Evolutionary conservation across 2,113 vertebrate genomes (phyloP), one percentile per base, ranked within the genome.

Genomic region (Prochilodus magdalenae): DNA sequence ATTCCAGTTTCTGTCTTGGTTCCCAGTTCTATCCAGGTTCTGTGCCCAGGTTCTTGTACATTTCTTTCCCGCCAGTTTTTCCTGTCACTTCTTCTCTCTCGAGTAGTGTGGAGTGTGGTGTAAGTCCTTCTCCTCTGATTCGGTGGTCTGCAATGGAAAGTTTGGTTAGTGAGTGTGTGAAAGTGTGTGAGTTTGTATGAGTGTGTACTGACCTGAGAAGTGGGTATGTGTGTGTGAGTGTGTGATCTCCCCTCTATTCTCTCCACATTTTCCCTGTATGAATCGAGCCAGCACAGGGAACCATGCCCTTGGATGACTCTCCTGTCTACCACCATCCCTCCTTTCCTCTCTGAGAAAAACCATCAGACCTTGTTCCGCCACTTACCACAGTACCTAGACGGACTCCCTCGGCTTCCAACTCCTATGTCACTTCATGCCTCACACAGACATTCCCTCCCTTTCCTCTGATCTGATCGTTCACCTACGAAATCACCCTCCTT

Each of bases 231-330:
- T 81, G 62, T 70, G 79, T 83, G 83, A 72, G 55, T 66, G 78
- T 84, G 84, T 80, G 80, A 78, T 84, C 85, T 82, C 73, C 87
- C 86, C 82, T 81, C n/a, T n/a, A n/a, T n/a, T n/a, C 83, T 63
- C 85, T 79, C 84, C 29, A 81, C 83, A 57, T 65, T 73, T 47
- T 81, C 86, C 85, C 84, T 90, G 86, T 84, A 89, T 93, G 85
- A n/a, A 91, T 83, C 16, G 80, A 92, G 76, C 40, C 40, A 44
- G 40, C 8, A 44, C n/a, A 5, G 40, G 40, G 89, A 91, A 92
- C 83, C 84, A 69, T 89, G 90, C n/a, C n/a, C n/a, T n/a, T n/a
- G n/a, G n/a, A n/a, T n/a, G n/a, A n/a, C n/a, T n/a, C 89, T 91
- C 88, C 88, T 89, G 85, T 89, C 67, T 36, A 84, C 63, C 27